Conservation (phyloP, 1,140 invertebrate species). For the Cryptotermes secundus region DNA sequence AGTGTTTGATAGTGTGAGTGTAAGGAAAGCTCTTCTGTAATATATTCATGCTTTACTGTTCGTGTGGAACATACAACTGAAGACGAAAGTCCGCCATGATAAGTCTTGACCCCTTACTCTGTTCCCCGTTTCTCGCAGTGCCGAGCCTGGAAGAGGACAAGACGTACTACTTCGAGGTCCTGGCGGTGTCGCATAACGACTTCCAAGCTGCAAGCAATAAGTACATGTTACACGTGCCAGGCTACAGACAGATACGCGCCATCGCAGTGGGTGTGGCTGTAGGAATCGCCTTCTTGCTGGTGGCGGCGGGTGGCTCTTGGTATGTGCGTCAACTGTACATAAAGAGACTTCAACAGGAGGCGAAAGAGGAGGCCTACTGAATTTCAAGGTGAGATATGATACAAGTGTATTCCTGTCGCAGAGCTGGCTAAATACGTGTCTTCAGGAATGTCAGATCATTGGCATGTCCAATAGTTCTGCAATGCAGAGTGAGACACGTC, state of each 20-base stretch:
- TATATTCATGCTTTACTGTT: too few species aligned
- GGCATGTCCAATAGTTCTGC: too few species aligned
- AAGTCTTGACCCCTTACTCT: too few species aligned
- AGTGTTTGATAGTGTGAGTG: too few species aligned
- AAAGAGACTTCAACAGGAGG: neutral
- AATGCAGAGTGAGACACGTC: too few species aligned
- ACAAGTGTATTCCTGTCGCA: too few species aligned
- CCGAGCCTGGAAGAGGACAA: conserved; percentile 63
- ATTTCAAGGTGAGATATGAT: too few species aligned
- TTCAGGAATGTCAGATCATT: too few species aligned
- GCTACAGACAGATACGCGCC: conserved; percentile 59
- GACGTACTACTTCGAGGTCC: conserved; percentile 65
- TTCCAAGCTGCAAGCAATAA: conserved; percentile 57
- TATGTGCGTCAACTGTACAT: conserved; percentile 49
- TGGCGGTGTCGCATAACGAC: conserved; percentile 57
- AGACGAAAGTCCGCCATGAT: too few species aligned
- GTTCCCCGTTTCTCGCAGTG: neutral
- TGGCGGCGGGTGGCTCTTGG: conserved; percentile 57
- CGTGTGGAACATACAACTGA: too few species aligned
- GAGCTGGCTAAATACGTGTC: too few species aligned
- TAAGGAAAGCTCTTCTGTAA: too few species aligned
- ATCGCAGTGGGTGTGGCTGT: conserved; percentile 61
- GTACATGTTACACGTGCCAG: conserved; percentile 58
- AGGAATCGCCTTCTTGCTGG: conserved; percentile 56
- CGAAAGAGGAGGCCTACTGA: conserved; percentile 25